A percentile compares a stretch with the other conserved stretches of the same genome.
Conservation (phyloP, 2,113 vertebrate species). For the Benthochromis sp. region DNA sequence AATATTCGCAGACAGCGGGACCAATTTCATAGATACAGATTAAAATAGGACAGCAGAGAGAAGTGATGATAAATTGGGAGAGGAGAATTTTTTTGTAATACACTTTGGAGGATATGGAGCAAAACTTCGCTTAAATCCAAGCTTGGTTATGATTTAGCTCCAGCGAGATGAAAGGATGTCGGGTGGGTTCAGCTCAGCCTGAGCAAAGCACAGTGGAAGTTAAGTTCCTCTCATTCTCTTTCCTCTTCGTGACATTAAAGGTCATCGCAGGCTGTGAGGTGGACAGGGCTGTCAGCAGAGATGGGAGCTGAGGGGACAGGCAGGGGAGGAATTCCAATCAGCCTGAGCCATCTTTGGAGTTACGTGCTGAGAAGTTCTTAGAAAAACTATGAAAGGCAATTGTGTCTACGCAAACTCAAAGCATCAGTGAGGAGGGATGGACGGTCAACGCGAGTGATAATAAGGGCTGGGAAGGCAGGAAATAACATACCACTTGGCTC, state of each 20-base stretch:
- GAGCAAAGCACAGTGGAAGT: background rate
- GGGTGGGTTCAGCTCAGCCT: background rate
- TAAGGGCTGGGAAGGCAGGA: background rate
- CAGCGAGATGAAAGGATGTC: background rate
- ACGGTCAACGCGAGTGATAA: background rate
- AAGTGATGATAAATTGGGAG: background rate
- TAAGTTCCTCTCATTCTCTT: background rate
- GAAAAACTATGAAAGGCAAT: background rate
- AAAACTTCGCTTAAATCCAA: background rate
- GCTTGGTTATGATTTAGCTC: background rate
- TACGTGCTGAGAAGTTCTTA: background rate
- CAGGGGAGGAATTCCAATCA: slow-evolving; percentile 36
- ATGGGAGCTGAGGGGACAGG: background rate
- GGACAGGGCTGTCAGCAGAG: slow-evolving; percentile 32
- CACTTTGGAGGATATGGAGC: background rate
- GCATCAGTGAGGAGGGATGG: background rate
- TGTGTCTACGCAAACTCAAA: background rate
- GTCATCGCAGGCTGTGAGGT: slow-evolving; percentile 17
- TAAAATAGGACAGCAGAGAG: background rate
- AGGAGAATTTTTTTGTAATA: background rate
- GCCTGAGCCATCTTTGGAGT: background rate
- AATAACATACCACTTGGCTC: background rate
- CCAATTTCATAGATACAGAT: slow-evolving; percentile 29
- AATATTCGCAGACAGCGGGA: slow-evolving; percentile 35
- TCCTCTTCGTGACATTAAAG: slow-evolving; percentile 27